These are phyloP conservation scores for Apodemia zela DNA, from an alignment of 2,888 invertebrate species.

Conservation along the genomic window DNA sequence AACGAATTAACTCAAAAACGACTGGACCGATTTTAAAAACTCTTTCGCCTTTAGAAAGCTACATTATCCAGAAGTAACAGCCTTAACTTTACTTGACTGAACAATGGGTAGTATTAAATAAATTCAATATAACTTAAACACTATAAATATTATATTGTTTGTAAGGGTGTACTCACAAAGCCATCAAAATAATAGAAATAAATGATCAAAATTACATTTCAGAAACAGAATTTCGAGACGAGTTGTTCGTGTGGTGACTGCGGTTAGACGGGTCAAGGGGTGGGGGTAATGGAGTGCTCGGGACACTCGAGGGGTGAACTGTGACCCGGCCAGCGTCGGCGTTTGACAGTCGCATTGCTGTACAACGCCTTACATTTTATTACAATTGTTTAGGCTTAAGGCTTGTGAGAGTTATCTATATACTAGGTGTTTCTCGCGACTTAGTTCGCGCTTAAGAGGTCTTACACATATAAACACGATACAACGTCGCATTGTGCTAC, in stretches of 20 bases:
- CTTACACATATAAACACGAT: too few relatives aligned
- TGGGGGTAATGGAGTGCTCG: conserved; percentile 6
- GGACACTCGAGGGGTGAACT: conserved; percentile 7
- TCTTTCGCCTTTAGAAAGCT: too few relatives aligned
- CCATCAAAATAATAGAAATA: conserved; percentile 21
- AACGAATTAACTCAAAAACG: too few relatives aligned
- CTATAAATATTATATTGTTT: not conserved
- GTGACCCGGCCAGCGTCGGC: conserved; percentile 7
- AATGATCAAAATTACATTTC: conserved; percentile 14
- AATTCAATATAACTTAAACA: too few relatives aligned
- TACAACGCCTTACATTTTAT: not conserved
- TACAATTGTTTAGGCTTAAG: not conserved
- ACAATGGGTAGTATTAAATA: too few relatives aligned
- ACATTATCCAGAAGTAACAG: too few relatives aligned
- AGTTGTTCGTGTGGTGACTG: conserved; percentile 8
- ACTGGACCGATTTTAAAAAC: too few relatives aligned
- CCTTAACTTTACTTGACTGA: too few relatives aligned
- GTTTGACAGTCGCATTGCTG: conserved; percentile 14
- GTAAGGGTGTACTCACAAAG: conserved; percentile 19
- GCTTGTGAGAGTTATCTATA: not conserved
- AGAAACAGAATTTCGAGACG: conserved; percentile 13
- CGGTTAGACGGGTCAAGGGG: conserved; percentile 13
- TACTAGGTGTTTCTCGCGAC: too few relatives aligned
- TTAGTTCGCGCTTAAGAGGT: too few relatives aligned
- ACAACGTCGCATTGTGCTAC: too few relatives aligned